Evolutionary conservation across 2,888 invertebrate species (phyloP).

Genomic region (Aporophyla lueneburgensis): DNA sequence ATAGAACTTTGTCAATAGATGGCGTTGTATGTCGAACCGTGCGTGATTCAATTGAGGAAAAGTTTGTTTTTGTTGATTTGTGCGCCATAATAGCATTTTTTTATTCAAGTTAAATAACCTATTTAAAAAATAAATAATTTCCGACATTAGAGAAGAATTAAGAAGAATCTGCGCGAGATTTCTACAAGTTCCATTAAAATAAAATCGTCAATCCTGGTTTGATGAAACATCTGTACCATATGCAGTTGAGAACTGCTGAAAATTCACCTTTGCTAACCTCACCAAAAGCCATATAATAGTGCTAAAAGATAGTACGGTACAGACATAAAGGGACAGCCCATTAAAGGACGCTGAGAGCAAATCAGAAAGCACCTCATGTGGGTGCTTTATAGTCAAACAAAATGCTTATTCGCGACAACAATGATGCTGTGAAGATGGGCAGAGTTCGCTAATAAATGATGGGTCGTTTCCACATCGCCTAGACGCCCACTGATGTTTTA

Average conservation of each 20-base stretch:
- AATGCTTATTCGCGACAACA: conserved; percentile 37
- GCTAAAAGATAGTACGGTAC: conserved; percentile 42
- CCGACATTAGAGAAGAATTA: neutral
- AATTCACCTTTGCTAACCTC: neutral
- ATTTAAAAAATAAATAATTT: neutral
- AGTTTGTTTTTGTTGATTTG: neutral
- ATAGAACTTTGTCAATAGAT: conserved; percentile 60
- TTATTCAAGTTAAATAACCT: neutral
- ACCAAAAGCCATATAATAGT: conserved; percentile 13
- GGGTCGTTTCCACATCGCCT: neutral
- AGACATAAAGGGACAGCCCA: conserved; percentile 32
- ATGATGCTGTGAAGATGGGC: conserved; percentile 28
- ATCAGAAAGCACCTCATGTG: conserved; percentile 52
- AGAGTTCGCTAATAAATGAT: conserved; percentile 32
- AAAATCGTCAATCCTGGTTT: neutral
- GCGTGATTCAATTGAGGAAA: conserved; percentile 1
- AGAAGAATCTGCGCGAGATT: too few relatives aligned
- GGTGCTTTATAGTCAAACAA: conserved; percentile 51
- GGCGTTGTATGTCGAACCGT: conserved; percentile 58
- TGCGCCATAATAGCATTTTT: neutral
- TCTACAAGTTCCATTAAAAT: neutral
- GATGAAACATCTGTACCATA: neutral
- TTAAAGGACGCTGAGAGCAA: conserved; percentile 38
- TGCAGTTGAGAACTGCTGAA: neutral
- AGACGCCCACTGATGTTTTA: conserved; percentile 1